phyloP scores from a whole-genome alignment of 2,113 vertebrate genomes.

The Hypomesus transpacificus region DNA sequence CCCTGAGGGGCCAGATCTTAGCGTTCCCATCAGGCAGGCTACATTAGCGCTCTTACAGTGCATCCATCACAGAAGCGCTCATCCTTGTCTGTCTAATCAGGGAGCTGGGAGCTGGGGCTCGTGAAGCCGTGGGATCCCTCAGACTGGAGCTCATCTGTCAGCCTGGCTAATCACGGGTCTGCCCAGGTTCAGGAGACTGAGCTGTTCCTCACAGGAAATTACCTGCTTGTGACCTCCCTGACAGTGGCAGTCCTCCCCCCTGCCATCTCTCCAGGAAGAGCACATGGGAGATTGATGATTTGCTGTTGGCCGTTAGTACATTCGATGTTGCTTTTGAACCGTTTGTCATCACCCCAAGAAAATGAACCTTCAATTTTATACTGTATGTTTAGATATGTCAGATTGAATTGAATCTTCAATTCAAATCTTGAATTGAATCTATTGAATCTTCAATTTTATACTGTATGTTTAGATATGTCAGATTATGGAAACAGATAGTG shows the following conservation, averaged over 20 bases:
- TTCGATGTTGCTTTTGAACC: background rate
- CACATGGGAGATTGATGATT: slow-evolving; percentile 18
- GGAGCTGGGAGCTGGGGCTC: slow-evolving; percentile 11
- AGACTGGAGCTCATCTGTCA: slow-evolving; percentile 59
- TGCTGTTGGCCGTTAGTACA: slow-evolving; percentile 8
- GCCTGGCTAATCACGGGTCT: slow-evolving; percentile 52
- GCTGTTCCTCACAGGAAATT: slow-evolving; percentile 42
- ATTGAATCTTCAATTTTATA: too few relatives aligned
- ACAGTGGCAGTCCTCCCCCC: slow-evolving; percentile 28
- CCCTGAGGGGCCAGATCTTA: slow-evolving; percentile 42
- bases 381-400: too few relatives aligned
- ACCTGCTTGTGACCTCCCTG: slow-evolving; percentile 43
- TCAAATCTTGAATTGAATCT: too few relatives aligned
- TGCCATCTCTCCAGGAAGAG: slow-evolving; percentile 17
- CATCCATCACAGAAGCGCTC: slow-evolving; percentile 53
- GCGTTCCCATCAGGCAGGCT: slow-evolving; percentile 44
- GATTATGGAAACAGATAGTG: too few relatives aligned
- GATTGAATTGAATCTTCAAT: too few relatives aligned
- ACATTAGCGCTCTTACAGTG: slow-evolving; percentile 49
- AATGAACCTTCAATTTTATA: too few relatives aligned
- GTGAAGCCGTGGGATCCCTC: slow-evolving; percentile 48
- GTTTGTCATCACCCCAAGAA: too few relatives aligned
- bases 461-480: too few relatives aligned
- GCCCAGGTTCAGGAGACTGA: slow-evolving; percentile 33
- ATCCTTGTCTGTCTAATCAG: slow-evolving; percentile 61